phyloP scores from a whole-genome alignment of 2,113 vertebrate genomes.

The Mormoops blainvillei region DNA sequence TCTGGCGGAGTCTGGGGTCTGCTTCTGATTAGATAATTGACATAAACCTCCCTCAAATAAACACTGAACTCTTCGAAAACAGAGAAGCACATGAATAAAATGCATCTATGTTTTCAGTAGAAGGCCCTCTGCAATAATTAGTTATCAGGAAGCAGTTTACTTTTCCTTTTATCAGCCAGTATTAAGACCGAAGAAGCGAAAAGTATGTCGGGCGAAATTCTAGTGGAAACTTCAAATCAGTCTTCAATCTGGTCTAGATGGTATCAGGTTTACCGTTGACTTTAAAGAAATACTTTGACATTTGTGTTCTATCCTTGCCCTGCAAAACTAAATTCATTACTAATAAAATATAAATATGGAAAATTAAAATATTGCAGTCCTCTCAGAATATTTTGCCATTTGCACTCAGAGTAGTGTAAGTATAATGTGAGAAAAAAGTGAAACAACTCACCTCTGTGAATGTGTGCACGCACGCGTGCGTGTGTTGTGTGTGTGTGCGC shows the following conservation, averaged over 20 bases:
- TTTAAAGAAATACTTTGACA: background rate
- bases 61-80: conserved; percentile 77
- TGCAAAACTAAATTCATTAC: background rate
- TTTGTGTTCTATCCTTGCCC: background rate
- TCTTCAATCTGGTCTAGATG: background rate
- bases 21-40: conserved; percentile 86
- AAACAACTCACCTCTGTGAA: background rate
- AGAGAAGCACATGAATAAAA: conserved; percentile 72
- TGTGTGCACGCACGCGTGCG: no score
- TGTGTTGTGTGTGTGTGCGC: background rate
- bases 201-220: background rate
- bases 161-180: conserved; percentile 29
- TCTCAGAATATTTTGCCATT: conserved; percentile 1
- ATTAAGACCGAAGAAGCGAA: background rate
- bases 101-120: conserved; percentile 59
- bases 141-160: conserved; percentile 59
- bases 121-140: conserved; percentile 67
- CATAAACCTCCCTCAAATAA: conserved; percentile 79
- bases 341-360: background rate
- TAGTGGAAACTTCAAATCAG: background rate
- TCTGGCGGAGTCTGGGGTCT: conserved; percentile 76
- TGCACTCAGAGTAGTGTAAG: background rate
- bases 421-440: background rate
- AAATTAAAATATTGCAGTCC: background rate
- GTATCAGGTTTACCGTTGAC: background rate